Conservation (phyloP, 2,888 invertebrate species). For the Phrixothrix hirtus region DNA sequence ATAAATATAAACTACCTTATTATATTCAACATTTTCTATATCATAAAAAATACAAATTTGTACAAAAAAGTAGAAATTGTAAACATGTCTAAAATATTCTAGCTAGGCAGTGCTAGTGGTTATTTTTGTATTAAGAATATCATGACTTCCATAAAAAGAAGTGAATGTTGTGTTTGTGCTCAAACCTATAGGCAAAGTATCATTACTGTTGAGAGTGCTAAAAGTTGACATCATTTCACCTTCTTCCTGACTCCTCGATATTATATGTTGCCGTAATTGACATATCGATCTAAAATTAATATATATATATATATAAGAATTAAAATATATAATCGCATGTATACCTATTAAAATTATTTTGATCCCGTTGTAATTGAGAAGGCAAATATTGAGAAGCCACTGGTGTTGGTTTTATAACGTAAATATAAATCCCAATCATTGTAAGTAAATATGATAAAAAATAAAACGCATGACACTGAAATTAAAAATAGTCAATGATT, state of each 20-base stretch:
- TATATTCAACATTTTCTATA: neutral
- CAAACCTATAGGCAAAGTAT: conserved; percentile 57
- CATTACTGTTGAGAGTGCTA: conserved; percentile 57
- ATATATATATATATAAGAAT: neutral
- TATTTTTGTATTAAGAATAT: conserved; percentile 45
- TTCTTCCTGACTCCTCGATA: conserved; percentile 51
- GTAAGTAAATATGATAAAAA: conserved; percentile 78
- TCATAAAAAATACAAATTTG: neutral
- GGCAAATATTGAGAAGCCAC: conserved; percentile 53
- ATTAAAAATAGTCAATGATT: conserved; percentile 38
- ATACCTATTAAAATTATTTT: conserved; percentile 50
- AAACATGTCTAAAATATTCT: neutral
- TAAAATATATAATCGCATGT: neutral
- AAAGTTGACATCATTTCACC: conserved; percentile 55
- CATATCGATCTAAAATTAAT: conserved; percentile 43
- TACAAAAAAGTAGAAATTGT: neutral
- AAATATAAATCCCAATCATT: conserved; percentile 71
- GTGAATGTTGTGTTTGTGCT: conserved; percentile 62
- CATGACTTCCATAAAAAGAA: conserved; percentile 61
- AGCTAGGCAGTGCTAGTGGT: conserved; percentile 39
- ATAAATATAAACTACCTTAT: too few relatives aligned
- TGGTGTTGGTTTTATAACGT: conserved; percentile 65
- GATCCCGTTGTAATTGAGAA: conserved; percentile 43
- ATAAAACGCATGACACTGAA: conserved; percentile 81
- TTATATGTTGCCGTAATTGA: conserved; percentile 51